These are phyloP conservation scores for Marasmarcha lunaedactyla DNA, from an alignment of 2,888 invertebrate genomes.

Conservation along the genomic window DNA sequence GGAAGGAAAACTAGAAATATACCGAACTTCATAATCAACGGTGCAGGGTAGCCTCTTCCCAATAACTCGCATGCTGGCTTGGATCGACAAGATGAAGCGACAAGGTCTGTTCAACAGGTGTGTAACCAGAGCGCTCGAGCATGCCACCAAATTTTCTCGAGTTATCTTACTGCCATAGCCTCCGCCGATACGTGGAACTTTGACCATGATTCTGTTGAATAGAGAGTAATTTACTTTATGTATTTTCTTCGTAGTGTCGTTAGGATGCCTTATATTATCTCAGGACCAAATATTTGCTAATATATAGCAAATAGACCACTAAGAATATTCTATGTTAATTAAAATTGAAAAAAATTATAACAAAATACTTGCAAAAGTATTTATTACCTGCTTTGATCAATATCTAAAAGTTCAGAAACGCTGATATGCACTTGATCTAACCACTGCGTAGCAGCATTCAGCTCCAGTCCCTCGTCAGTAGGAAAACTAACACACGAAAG, in stretches of 20 bases:
- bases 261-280: too few species aligned
- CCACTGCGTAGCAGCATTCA: constrained; percentile 70
- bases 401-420: constrained; percentile 59
- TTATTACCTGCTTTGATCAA: constrained; percentile 67
- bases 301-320: too few species aligned
- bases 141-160: constrained; percentile 66
- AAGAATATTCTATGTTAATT: too few species aligned
- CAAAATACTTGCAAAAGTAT: background rate
- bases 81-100: constrained; percentile 77
- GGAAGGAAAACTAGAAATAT: too few species aligned
- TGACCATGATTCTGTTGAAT: constrained; percentile 29
- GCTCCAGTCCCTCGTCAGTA: constrained; percentile 75
- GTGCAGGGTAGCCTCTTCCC: constrained; percentile 76
- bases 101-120: constrained; percentile 74
- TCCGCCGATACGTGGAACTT: constrained; percentile 53
- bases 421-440: constrained; percentile 63
- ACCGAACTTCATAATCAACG: constrained; percentile 73
- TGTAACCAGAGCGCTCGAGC: constrained; percentile 79
- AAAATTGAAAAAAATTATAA: too few species aligned
- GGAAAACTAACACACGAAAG: constrained; percentile 71
- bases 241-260: too few species aligned
- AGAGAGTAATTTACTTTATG: too few species aligned
- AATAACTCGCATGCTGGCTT: constrained; percentile 76
- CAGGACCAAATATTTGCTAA: too few species aligned
- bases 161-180: constrained; percentile 79